phyloP scores from a whole-genome alignment of 2,113 vertebrate genomes.

The Campylomormyrus numenius region DNA sequence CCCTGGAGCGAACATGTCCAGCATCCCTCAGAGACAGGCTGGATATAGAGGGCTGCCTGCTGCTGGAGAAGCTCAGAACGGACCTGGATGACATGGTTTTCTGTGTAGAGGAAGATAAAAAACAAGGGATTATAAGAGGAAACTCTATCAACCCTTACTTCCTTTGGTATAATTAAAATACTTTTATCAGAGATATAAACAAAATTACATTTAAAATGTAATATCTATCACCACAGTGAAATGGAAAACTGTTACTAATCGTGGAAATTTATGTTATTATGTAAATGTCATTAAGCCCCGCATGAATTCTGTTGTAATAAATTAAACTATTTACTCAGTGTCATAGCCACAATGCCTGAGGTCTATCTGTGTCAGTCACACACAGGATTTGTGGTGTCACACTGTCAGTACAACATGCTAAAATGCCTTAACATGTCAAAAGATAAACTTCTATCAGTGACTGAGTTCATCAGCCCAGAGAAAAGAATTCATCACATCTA shows the following conservation, averaged over 20 bases:
- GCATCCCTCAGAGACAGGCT: conserved; percentile 62
- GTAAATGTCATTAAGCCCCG: background rate
- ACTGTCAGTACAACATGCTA: background rate
- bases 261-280: background rate
- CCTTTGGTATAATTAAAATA: background rate
- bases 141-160: background rate
- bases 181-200: background rate
- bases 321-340: background rate
- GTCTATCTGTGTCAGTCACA: background rate
- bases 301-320: background rate
- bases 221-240: background rate
- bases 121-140: background rate
- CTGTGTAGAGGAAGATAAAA: conserved; percentile 21
- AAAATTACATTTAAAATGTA: background rate
- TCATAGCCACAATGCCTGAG: background rate
- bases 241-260: background rate
- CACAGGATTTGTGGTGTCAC: background rate
- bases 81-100: conserved; percentile 56
- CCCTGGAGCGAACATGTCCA: conserved; percentile 48
- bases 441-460: background rate
- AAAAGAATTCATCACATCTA: background rate
- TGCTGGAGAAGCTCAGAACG: conserved; percentile 51
- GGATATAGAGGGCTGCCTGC: conserved; percentile 62
- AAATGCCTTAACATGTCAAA: background rate
- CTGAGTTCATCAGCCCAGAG: background rate